Conservation (phyloP, 2,888 invertebrate genomes). For the Dynastes grantii region DNA sequence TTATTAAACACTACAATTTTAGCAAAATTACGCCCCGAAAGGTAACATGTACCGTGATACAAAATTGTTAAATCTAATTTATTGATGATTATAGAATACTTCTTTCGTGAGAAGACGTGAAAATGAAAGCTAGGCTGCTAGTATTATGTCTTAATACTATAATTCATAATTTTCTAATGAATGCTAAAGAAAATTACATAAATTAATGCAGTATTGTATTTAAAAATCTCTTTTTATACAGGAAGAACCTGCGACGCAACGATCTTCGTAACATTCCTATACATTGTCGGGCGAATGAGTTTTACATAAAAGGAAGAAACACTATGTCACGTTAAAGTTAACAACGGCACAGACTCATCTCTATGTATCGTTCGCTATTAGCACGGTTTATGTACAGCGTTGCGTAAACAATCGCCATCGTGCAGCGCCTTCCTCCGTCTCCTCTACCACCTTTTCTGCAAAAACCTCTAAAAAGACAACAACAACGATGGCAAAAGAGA, state of each 20-base stretch:
- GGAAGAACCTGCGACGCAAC: background rate
- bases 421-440: background rate
- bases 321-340: background rate
- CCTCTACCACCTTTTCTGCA: background rate
- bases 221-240: background rate
- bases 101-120: no score
- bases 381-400: slow-evolving; percentile 7
- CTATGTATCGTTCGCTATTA: slow-evolving; percentile 5
- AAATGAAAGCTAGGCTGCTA: no score
- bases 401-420: slow-evolving; percentile 12
- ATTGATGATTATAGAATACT: no score
- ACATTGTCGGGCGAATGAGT: background rate
- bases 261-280: background rate
- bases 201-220: background rate
- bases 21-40: no score
- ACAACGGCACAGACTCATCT: slow-evolving; percentile 1
- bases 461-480: slow-evolving; percentile 1
- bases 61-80: no score
- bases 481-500: background rate
- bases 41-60: no score
- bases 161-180: background rate
- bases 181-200: background rate
- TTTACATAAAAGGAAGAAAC: slow-evolving; percentile 1
- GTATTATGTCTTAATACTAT: no score
- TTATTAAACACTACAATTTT: no score